phyloP scores from a whole-genome alignment of 92 coral and sea anemone species.

The Anthopleura xanthogrammica region DNA sequence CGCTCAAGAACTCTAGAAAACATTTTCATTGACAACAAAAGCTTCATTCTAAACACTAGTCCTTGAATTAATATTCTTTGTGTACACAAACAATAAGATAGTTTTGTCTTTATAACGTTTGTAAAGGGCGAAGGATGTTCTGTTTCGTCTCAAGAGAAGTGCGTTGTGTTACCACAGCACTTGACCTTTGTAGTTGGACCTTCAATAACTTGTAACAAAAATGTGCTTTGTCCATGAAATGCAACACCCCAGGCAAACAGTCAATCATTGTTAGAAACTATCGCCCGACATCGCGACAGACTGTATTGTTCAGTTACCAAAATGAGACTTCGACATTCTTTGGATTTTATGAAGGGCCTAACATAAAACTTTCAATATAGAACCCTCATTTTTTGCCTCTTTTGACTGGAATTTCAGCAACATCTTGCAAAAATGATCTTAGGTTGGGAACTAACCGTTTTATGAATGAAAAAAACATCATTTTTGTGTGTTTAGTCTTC shows the following conservation, averaged over 20 bases:
- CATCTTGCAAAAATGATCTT: neutral
- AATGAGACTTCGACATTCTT: constrained; percentile 27
- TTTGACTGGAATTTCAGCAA: neutral
- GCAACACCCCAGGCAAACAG: constrained; percentile 63
- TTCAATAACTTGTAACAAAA: constrained; percentile 19
- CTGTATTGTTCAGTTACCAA: constrained; percentile 24
- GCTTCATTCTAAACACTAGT: neutral
- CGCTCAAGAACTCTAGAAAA: neutral
- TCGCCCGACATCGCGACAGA: constrained; percentile 35
- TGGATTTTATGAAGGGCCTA: constrained; percentile 12
- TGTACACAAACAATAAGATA: neutral
- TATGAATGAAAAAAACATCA: neutral
- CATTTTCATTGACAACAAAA: neutral
- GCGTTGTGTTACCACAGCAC: constrained; percentile 18
- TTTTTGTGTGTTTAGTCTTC: neutral
- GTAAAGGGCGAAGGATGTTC: neutral
- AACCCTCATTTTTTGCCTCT: neutral
- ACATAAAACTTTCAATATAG: neutral
- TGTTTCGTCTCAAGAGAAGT: neutral
- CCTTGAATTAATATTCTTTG: neutral
- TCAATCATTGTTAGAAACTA: constrained; percentile 70
- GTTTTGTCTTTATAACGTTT: neutral
- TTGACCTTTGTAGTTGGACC: constrained; percentile 11
- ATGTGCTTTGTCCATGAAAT: constrained; percentile 64
- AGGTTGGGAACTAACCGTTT: neutral